Base-by-base conservation (phyloP, 2,888 invertebrate species). In the Pogonocherus hispidulus region DNA sequence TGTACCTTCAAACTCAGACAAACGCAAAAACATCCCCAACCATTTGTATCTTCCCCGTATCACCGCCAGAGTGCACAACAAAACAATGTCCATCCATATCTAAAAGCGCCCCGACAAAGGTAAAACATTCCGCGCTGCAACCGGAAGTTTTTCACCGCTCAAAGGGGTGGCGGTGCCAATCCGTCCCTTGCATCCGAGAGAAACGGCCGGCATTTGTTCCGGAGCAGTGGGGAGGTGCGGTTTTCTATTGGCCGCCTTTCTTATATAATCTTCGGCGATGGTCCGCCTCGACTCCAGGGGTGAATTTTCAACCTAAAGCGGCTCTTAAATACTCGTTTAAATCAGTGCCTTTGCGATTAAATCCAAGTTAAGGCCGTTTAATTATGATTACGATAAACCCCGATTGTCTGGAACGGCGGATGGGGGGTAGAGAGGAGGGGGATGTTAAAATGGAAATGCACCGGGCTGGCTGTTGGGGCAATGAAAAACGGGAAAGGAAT, bases 301-400 rank as follows among this genome's bases (percentile, higher is more conserved):
- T 69, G 75, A 74, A 76, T 76, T 78, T 73, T 76, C 79, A 71
- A 77, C 77, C 79, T 74, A 73, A 75, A 65, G 68, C 54, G 67
- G 66, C 75, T 72, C 77, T 78, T 77, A 79, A 79, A 78, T 75
- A 72, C 75, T 75, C 78, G 78, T 79, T 78, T 76, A 72, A 77
- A 79, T 77, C 76, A 74, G 77, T 76, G 75, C 79, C 77, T 81
- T 80, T 78, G 72, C 79, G 82, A 82, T 82, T 80, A 81, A 76
- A 82, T 80, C 79, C 79, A 78, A 78, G 81, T 81, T 80, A 79
- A 80, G 79, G 74, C 76, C 76, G 66, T 76, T 77, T 80, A 80
- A 80, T 80, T 76, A 73, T 74, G 75, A 76, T 74, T 73, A 67
- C 72, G 75, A 76, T 77, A 77, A 75, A 69, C 64, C 71, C 66